Evolutionary conservation across 2,113 vertebrate genomes (phyloP).

Genomic region (Peromyscus polionotus): DNA sequence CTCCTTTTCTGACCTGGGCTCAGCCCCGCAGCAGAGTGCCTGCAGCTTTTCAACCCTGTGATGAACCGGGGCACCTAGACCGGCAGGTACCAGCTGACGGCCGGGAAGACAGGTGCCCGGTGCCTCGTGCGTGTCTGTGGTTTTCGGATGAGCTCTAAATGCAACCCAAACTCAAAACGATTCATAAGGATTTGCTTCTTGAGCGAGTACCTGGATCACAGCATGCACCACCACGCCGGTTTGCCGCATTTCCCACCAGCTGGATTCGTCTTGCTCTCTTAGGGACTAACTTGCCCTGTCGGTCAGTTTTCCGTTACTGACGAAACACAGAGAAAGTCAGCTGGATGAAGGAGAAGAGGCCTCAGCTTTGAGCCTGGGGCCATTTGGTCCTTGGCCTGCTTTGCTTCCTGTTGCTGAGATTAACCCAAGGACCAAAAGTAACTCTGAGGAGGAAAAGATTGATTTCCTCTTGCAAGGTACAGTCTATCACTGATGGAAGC

Average conservation of each 20-base stretch:
- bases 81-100: not conserved
- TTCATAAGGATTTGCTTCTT: too few relatives aligned
- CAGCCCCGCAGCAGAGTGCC: not conserved
- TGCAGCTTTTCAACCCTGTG: not conserved
- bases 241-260: not conserved
- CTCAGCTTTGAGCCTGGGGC: not conserved
- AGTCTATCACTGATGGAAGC: not conserved
- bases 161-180: not conserved
- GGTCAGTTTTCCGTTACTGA: not conserved
- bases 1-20: not conserved
- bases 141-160: not conserved
- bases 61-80: not conserved
- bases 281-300: not conserved
- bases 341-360: not conserved
- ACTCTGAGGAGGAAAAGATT: not conserved
- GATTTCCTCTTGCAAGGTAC: not conserved
- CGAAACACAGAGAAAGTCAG: not conserved
- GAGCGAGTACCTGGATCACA: accelerated
- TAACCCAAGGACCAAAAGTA: not conserved
- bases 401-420: not conserved
- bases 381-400: not conserved
- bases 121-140: not conserved
- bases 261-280: too few relatives aligned
- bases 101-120: not conserved
- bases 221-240: accelerated